Evolutionary conservation across 2,797 vertebrate species (phyloP).

Genomic region (Spea hammondii): DNA sequence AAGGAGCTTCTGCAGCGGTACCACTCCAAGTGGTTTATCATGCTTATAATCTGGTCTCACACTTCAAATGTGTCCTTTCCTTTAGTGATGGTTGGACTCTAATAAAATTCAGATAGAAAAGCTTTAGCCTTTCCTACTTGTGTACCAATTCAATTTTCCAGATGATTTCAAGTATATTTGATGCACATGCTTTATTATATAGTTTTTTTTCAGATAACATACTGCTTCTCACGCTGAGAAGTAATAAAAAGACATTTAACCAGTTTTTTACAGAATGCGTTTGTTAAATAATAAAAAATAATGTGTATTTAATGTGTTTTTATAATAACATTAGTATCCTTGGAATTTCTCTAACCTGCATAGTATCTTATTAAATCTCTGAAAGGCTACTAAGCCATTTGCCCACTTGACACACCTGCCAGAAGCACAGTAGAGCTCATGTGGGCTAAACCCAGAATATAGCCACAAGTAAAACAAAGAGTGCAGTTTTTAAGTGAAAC

Average conservation of each 20-base stretch:
- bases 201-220: background rate
- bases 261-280: background rate
- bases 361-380: too few species aligned
- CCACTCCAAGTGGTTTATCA: background rate
- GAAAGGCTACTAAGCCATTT: too few species aligned
- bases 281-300: background rate
- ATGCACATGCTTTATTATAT: background rate
- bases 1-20: too few species aligned
- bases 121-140: background rate
- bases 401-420: too few species aligned
- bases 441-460: too few species aligned
- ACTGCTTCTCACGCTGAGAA: background rate
- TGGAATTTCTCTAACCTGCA: too few species aligned
- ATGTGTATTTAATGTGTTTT: too few species aligned
- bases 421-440: too few species aligned
- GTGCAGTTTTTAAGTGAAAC: too few species aligned
- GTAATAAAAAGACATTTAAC: background rate
- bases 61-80: background rate
- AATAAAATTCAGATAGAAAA: background rate
- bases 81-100: background rate
- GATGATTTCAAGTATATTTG: background rate
- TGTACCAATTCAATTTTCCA: constrained; percentile 1
- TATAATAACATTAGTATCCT: too few species aligned
- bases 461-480: too few species aligned
- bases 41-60: background rate